Evolutionary conservation across 2,888 invertebrate genomes (phyloP), one percentile per base, ranked within the genome.

Genomic region (Phasia obesa): DNA sequence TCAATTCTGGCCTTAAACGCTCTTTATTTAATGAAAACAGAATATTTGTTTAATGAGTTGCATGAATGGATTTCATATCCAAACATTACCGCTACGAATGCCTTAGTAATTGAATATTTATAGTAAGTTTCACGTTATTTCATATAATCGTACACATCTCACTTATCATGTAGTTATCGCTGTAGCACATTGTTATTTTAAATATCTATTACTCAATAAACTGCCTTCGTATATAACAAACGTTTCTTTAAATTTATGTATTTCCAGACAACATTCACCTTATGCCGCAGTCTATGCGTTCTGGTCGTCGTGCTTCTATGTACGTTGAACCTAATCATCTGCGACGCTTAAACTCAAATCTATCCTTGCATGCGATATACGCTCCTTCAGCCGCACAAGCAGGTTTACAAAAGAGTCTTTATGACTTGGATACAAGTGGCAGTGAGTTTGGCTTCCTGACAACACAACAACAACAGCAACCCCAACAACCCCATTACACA

Each of bases 341-440:
- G 75, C 86, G 88, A 2, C 88, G 88, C 23, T 86, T 90, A 19
- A 90, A 89, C 65, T 91, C 91, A 2, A 91, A 90, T 85, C 86
- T 89, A 25, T 90, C 91, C 27, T 86, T 91, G 44, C 88, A 89
- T 64, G 86, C 86, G 1, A 85, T 87, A 0, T 87, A 88, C 44
- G 71, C 86, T 4, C 62, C 86, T 4, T 42, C 51, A 23, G 35
- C 47, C 21, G n/a, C 21, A 2, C 67, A 55, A 21, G 47, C 49
- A 3, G 60, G 64, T 21, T 27, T 67, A 21, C 88, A 87, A 31
- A 88, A 88, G 57, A 87, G 87, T 71, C 84, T 89, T 11, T 87
- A 87, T 70, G 86, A 86, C 70, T 65, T 89, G 85, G 88, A 89
- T 86, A 67, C 75, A 11, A 73, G 59, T 38, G 47, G 15, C 42